Percentiles rank a stretch among this genome's conserved stretches.
Conservation (phyloP, 2,888 invertebrate species). For the Spilosoma lubricipeda region DNA sequence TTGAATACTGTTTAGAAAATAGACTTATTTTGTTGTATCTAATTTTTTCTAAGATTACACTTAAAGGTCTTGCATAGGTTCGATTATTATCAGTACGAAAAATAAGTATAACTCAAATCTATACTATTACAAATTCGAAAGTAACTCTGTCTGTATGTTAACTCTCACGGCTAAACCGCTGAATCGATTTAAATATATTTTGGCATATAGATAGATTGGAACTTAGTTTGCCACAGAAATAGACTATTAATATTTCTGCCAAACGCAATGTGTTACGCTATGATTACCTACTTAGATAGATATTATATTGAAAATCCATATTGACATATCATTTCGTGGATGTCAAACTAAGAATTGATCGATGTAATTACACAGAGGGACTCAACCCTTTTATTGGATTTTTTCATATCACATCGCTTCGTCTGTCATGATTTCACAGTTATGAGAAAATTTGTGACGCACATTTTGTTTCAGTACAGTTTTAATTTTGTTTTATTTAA, state of each 20-base stretch:
- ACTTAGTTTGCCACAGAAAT: background rate
- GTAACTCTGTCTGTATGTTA: too few relatives aligned
- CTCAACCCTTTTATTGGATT: slow-evolving; percentile 33
- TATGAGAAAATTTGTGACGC: background rate
- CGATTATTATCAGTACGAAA: too few relatives aligned
- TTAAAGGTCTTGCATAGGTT: too few relatives aligned
- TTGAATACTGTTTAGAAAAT: background rate
- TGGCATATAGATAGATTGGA: too few relatives aligned
- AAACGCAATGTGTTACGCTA: background rate
- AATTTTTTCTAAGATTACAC: too few relatives aligned
- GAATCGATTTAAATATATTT: too few relatives aligned
- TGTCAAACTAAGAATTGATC: slow-evolving; percentile 41
- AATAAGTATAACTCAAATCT: too few relatives aligned
- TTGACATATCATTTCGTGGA: slow-evolving; percentile 35
- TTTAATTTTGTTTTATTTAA: background rate
- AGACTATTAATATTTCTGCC: background rate
- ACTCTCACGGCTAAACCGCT: too few relatives aligned
- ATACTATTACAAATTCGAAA: too few relatives aligned
- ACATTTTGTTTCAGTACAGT: background rate
- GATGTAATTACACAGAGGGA: slow-evolving; percentile 6
- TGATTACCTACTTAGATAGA: too few relatives aligned
- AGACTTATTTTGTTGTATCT: background rate
- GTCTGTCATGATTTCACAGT: background rate
- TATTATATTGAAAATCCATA: slow-evolving; percentile 9
- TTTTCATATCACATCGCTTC: background rate